Conservation (phyloP, 2,888 invertebrate genomes). For the Gerosis bhagava region DNA sequence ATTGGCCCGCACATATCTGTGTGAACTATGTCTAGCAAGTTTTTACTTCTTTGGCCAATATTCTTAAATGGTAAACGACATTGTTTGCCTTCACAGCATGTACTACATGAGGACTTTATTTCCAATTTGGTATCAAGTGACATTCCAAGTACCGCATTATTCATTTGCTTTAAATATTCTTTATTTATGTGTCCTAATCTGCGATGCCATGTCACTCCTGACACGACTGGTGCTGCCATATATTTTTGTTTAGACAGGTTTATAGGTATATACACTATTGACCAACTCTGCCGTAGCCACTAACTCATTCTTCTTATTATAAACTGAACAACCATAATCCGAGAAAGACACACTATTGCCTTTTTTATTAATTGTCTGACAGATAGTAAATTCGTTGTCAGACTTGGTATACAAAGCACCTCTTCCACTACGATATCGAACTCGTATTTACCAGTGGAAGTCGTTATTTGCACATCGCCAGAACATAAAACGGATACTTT, state of each 20-base stretch:
- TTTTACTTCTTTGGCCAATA: constrained; percentile 10
- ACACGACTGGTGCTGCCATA: constrained; percentile 10
- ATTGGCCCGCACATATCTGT: constrained; percentile 30
- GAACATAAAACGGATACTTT: constrained; percentile 12
- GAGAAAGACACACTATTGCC: neutral
- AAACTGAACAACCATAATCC: constrained; percentile 6
- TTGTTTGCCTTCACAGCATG: constrained; percentile 28
- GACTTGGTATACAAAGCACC: constrained; percentile 11
- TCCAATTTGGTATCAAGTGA: constrained; percentile 10
- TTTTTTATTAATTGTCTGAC: neutral
- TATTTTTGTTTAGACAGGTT: neutral
- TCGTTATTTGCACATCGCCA: neutral
- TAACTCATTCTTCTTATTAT: constrained; percentile 4
- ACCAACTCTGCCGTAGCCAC: constrained; percentile 12
- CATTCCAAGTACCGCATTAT: constrained; percentile 22
- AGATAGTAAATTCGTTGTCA: neutral
- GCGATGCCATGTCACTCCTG: constrained; percentile 23
- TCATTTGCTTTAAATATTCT: constrained; percentile 20
- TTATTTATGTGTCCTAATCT: constrained; percentile 27
- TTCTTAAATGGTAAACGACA: constrained; percentile 20
- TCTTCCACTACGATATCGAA: neutral
- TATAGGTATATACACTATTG: neutral
- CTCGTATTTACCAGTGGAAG: neutral
- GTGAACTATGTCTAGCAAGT: constrained; percentile 21
- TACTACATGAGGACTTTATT: constrained; percentile 14